Percentiles rank a stretch among this genome's conserved stretches.
Conservation (phyloP, 1,140 invertebrate genomes). For the Drosophila azteca region DNA sequence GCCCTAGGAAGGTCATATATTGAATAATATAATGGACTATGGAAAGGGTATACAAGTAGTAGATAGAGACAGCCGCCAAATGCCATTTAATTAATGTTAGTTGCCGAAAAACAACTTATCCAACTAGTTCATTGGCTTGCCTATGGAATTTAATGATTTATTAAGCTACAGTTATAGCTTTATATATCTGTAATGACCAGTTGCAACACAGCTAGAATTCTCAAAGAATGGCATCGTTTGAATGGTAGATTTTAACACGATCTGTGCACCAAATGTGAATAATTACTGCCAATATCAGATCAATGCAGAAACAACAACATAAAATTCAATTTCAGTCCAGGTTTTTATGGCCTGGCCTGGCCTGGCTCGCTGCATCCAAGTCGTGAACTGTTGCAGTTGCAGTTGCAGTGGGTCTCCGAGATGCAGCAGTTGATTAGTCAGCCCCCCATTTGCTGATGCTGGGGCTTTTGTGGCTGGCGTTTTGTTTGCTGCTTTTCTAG, state of each 20-base stretch:
- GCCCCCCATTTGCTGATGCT: slow-evolving; percentile 29
- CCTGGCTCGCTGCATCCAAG: slow-evolving; percentile 19
- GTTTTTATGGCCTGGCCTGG: slow-evolving; percentile 47
- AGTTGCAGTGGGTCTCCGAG: slow-evolving; percentile 3
- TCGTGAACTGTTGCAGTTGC: slow-evolving; percentile 45
- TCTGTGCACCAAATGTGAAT: slow-evolving; percentile 35
- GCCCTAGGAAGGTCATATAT: neutral
- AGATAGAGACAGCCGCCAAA: too few relatives aligned
- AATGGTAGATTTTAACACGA: slow-evolving; percentile 27
- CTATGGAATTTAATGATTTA: too few relatives aligned
- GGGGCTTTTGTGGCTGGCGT: slow-evolving; percentile 26
- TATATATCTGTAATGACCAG: too few relatives aligned
- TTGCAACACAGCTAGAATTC: too few relatives aligned
- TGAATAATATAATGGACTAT: neutral
- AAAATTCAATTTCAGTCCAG: slow-evolving; percentile 34
- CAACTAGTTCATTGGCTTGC: too few relatives aligned
- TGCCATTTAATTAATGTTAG: too few relatives aligned
- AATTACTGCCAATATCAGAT: slow-evolving; percentile 45
- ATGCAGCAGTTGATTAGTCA: slow-evolving; percentile 64
- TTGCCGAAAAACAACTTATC: too few relatives aligned
- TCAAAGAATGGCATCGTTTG: too few relatives aligned
- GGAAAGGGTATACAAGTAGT: too few relatives aligned
- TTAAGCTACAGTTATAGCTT: too few relatives aligned
- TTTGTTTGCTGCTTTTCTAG: slow-evolving; percentile 35
- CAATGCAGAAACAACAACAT: slow-evolving; percentile 12